Conservation (phyloP, 2,113 vertebrate species). For the Aegotheles bennettii region DNA sequence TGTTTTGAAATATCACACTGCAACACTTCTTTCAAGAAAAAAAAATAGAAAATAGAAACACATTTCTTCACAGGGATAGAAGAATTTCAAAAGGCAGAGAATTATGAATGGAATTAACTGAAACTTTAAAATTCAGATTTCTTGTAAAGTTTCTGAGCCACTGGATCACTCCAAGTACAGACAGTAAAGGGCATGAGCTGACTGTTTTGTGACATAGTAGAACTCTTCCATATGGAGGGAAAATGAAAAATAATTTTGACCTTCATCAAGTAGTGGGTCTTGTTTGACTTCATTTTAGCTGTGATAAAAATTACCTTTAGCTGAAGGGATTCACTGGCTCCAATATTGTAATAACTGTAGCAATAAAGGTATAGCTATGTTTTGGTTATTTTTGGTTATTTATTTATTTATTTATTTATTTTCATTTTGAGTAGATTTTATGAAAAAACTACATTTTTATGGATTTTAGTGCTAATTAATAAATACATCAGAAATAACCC, state of each 20-base stretch:
- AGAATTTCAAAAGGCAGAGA: not conserved
- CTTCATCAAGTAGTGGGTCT: not conserved
- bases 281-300: not conserved
- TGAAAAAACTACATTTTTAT: not conserved
- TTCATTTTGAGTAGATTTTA: not conserved
- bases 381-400: not conserved
- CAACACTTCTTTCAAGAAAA: not conserved
- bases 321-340: not conserved
- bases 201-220: not conserved
- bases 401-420: not conserved
- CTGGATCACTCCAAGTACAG: not conserved
- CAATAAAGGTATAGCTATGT: not conserved
- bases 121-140: not conserved
- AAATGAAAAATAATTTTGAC: not conserved
- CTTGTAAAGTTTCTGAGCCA: not conserved
- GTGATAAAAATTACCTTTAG: not conserved
- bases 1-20: not conserved
- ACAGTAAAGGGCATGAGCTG: not conserved
- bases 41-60: not conserved
- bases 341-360: not conserved
- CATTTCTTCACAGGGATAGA: not conserved
- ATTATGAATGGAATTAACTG: not conserved
- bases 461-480: not conserved
- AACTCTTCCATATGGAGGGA: not conserved
- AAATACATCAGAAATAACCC: accelerated